phyloP scores from a whole-genome alignment of 2,113 vertebrate genomes.

The Strigops habroptila region DNA sequence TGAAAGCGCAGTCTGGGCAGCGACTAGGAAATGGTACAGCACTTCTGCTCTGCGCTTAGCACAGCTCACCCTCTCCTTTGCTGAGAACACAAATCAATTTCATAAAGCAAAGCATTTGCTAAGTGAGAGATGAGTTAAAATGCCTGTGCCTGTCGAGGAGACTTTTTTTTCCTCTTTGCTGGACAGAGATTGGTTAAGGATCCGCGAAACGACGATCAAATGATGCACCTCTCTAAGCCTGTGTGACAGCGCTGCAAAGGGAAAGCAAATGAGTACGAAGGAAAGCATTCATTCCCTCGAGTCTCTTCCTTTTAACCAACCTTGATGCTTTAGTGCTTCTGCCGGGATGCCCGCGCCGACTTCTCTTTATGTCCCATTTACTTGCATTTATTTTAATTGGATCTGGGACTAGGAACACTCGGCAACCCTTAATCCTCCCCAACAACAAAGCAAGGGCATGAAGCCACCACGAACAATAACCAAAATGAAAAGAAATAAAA shows the following conservation, averaged over 20 bases:
- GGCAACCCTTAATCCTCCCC: constrained; percentile 8
- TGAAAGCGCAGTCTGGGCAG: neutral
- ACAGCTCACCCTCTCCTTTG: neutral
- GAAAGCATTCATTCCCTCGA: neutral
- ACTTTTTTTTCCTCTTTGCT: neutral
- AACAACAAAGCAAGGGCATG: constrained; percentile 47
- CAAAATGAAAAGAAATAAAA: neutral
- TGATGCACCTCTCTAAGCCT: neutral
- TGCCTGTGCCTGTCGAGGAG: neutral
- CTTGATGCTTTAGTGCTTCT: neutral
- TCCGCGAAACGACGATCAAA: neutral
- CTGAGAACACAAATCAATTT: neutral
- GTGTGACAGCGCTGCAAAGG: neutral
- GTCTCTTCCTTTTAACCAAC: constrained; percentile 13
- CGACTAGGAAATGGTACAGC: neutral
- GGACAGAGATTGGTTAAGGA: neutral
- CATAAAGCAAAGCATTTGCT: neutral
- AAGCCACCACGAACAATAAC: neutral
- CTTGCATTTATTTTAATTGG: constrained; percentile 52
- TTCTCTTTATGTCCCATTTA: neutral
- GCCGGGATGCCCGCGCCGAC: neutral
- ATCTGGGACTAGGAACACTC: neutral
- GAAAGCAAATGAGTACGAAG: neutral
- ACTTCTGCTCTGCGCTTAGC: neutral
- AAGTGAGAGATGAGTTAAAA: neutral